Evolutionary conservation across 2,797 vertebrate species (phyloP).

Genomic region (Lophotriccus pileatus): DNA sequence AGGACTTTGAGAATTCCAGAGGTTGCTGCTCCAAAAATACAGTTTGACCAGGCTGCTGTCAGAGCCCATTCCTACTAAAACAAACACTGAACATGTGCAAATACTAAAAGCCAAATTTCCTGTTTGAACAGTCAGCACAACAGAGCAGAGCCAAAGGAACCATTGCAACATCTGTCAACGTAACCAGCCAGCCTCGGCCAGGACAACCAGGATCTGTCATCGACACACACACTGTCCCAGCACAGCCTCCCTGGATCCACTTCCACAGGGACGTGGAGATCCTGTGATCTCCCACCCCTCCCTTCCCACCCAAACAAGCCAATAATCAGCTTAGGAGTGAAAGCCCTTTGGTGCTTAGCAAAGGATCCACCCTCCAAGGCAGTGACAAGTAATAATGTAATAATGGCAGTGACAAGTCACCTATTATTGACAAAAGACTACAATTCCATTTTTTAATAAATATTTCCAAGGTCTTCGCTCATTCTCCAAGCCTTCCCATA

Average conservation of each 20-base stretch:
- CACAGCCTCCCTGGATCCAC: not conserved
- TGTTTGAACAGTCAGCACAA: conserved; percentile 66
- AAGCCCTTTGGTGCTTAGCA: not conserved
- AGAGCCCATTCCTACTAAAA: conserved; percentile 44
- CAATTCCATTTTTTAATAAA: not conserved
- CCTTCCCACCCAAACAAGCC: not conserved
- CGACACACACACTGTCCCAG: not conserved
- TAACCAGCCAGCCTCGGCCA: conserved; percentile 12
- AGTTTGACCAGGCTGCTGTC: conserved; percentile 42
- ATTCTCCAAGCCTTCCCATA: not conserved
- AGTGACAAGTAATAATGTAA: not conserved
- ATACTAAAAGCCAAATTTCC: conserved; percentile 67
- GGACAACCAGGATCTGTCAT: not conserved
- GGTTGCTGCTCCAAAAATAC: conserved; percentile 26
- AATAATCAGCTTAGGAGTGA: not conserved
- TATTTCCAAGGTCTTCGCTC: not conserved
- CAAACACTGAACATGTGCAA: conserved; percentile 66
- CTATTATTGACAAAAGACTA: not conserved
- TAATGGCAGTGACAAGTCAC: not conserved
- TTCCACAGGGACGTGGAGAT: not conserved
- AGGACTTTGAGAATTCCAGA: not conserved
- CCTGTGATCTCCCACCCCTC: not conserved
- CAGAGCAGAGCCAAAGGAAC: conserved; percentile 55
- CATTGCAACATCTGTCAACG: conserved; percentile 66
- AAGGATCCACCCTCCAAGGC: not conserved